These are phyloP conservation scores for Sphaerophoria rueppellii DNA, from an alignment of 2,888 invertebrate species.

Conservation along the genomic window DNA sequence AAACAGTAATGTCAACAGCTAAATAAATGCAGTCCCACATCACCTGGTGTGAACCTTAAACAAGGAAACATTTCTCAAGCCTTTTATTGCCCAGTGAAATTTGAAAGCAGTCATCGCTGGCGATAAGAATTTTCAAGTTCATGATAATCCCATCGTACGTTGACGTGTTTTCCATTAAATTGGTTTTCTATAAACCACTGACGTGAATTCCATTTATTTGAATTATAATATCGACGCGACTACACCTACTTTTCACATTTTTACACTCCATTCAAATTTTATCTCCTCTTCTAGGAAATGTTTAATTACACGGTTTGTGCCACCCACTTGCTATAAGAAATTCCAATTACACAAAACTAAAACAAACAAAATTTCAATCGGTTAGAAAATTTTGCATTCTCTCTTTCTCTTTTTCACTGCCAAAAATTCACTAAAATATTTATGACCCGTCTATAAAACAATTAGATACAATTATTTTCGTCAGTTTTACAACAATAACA, in stretches of 20 bases:
- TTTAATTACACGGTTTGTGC: conserved; percentile 40
- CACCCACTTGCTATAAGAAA: too few species aligned
- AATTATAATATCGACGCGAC: background rate
- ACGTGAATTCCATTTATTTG: background rate
- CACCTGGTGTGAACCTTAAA: too few species aligned
- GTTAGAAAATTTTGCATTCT: background rate
- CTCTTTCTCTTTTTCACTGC: background rate
- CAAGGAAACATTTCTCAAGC: too few species aligned
- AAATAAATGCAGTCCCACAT: too few species aligned
- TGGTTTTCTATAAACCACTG: too few species aligned
- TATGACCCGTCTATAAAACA: conserved; percentile 21
- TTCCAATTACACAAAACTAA: background rate
- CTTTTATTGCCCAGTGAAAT: too few species aligned
- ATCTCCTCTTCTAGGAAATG: conserved; percentile 34
- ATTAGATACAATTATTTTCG: conserved; percentile 50
- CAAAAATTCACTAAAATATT: background rate
- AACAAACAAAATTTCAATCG: conserved; percentile 20
- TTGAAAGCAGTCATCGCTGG: too few species aligned
- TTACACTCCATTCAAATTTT: too few species aligned
- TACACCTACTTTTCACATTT: background rate
- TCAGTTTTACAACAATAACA: conserved; percentile 42
- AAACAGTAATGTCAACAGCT: too few species aligned
- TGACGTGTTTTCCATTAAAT: too few species aligned
- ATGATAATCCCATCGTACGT: too few species aligned
- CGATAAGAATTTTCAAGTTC: too few species aligned